phyloP scores from a whole-genome alignment of 2,797 vertebrate species.

The Acanthiza pusilla region DNA sequence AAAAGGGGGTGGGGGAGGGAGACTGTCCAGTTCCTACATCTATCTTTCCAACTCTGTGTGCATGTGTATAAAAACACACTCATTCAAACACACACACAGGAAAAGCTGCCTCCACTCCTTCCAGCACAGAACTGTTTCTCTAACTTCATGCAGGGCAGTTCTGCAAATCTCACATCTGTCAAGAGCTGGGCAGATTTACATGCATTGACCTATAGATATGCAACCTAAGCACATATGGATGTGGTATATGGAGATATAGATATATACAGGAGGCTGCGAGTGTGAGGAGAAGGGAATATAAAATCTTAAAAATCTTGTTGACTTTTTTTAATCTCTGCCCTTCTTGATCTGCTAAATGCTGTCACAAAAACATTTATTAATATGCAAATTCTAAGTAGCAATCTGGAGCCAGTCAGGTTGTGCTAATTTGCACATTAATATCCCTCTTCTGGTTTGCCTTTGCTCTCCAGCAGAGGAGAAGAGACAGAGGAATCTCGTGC shows the following conservation, averaged over 20 bases:
- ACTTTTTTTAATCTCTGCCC: conserved; percentile 72
- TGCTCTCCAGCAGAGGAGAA: conserved; percentile 51
- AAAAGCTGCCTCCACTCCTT: background rate
- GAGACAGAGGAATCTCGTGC: background rate
- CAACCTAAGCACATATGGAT: conserved; percentile 16
- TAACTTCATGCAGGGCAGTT: background rate
- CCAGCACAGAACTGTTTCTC: background rate
- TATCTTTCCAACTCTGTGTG: background rate
- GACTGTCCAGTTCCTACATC: conserved; percentile 46
- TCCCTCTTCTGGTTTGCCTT: conserved; percentile 75
- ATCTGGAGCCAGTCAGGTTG: conserved; percentile 81
- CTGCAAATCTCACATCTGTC: conserved; percentile 32
- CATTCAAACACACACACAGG: background rate
- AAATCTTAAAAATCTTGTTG: conserved; percentile 67
- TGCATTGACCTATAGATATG: conserved; percentile 30
- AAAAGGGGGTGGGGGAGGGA: conserved; percentile 10
- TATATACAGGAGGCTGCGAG: background rate
- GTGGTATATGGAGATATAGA: background rate
- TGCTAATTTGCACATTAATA: conserved; percentile 84
- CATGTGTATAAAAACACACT: background rate
- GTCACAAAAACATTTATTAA: conserved; percentile 82
- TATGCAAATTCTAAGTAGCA: conserved; percentile 82
- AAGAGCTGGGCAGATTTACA: conserved; percentile 25
- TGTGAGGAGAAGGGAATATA: background rate
- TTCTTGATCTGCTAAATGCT: conserved; percentile 79